Evolutionary conservation across 2,113 vertebrate genomes (phyloP).

Genomic region (Pimephales promelas): DNA sequence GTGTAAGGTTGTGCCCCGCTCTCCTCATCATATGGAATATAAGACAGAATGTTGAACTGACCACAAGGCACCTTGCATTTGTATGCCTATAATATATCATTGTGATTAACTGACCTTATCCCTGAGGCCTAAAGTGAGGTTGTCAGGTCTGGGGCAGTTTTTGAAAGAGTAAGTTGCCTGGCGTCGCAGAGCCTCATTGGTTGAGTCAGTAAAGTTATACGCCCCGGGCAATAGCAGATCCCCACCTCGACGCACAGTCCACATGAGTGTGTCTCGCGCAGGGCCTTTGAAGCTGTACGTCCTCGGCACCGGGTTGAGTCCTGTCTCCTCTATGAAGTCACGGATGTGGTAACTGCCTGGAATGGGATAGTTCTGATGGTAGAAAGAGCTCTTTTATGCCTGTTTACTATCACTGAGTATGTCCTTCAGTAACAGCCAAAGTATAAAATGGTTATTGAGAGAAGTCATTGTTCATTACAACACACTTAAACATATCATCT

Average conservation of each 20-base stretch:
- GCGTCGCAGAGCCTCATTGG: constrained; percentile 63
- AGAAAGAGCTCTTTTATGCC: neutral
- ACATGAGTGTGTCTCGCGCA: constrained; percentile 63
- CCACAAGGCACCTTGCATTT: neutral
- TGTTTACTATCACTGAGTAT: neutral
- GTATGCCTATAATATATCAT: neutral
- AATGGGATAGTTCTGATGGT: constrained; percentile 68
- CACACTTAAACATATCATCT: too few relatives aligned
- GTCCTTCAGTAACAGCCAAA: neutral
- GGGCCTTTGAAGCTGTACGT: constrained; percentile 75
- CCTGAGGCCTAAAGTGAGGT: constrained; percentile 60
- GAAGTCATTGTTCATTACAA: too few relatives aligned
- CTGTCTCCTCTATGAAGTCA: constrained; percentile 76
- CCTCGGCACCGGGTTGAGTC: constrained; percentile 72
- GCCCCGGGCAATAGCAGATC: constrained; percentile 63
- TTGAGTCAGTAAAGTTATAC: constrained; percentile 67
- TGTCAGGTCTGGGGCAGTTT: constrained; percentile 65
- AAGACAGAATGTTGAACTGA: neutral
- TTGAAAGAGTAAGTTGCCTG: constrained; percentile 71
- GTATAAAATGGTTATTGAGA: too few relatives aligned
- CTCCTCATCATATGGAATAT: neutral
- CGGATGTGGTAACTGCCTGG: constrained; percentile 70
- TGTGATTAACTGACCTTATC: constrained; percentile 71
- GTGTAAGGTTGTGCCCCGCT: too few relatives aligned
- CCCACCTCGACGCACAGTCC: constrained; percentile 54